phyloP scores from a whole-genome alignment of 2,888 invertebrate species.

The Ectropis crepuscularia region DNA sequence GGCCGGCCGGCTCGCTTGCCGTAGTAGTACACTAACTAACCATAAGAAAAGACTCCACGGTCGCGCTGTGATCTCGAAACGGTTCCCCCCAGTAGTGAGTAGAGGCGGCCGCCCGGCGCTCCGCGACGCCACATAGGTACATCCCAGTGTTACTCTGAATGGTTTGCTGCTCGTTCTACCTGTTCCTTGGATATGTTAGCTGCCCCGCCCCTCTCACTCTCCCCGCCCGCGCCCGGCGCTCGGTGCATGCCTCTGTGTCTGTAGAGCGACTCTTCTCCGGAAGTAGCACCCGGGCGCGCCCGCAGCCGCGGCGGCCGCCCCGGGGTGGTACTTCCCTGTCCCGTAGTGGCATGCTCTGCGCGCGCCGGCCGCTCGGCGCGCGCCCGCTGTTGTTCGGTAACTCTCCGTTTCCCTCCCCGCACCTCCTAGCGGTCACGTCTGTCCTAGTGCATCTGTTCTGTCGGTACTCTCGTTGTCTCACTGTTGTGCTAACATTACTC shows the following conservation, averaged over 20 bases:
- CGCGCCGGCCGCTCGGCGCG: slow-evolving; percentile 26
- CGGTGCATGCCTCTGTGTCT: slow-evolving; percentile 75
- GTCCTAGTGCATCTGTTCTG: slow-evolving; percentile 74
- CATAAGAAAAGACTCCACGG: slow-evolving; percentile 72
- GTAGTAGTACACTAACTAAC: slow-evolving; percentile 72
- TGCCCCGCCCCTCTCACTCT: slow-evolving; percentile 55
- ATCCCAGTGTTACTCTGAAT: slow-evolving; percentile 75
- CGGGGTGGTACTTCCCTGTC: slow-evolving; percentile 80
- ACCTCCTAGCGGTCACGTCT: slow-evolving; percentile 67
- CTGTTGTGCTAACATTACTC: slow-evolving; percentile 61
- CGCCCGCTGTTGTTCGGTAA: slow-evolving; percentile 48
- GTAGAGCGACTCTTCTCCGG: slow-evolving; percentile 65
- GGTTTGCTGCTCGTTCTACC: slow-evolving; percentile 84
- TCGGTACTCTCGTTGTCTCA: slow-evolving; percentile 66
- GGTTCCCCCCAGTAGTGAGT: slow-evolving; percentile 72
- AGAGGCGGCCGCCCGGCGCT: slow-evolving; percentile 58
- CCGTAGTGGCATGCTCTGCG: slow-evolving; percentile 76
- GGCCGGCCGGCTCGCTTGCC: slow-evolving; percentile 62
- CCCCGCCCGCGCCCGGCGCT: slow-evolving; percentile 51
- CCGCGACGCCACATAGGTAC: slow-evolving; percentile 73
- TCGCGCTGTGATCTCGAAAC: slow-evolving; percentile 78
- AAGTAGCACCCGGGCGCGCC: slow-evolving; percentile 76
- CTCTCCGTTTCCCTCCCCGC: slow-evolving; percentile 53
- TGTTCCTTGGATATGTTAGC: slow-evolving; percentile 73
- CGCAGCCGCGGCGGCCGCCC: slow-evolving; percentile 41